phyloP scores from a whole-genome alignment of 2,797 vertebrate genomes.

The Lycodopsis pacificus region DNA sequence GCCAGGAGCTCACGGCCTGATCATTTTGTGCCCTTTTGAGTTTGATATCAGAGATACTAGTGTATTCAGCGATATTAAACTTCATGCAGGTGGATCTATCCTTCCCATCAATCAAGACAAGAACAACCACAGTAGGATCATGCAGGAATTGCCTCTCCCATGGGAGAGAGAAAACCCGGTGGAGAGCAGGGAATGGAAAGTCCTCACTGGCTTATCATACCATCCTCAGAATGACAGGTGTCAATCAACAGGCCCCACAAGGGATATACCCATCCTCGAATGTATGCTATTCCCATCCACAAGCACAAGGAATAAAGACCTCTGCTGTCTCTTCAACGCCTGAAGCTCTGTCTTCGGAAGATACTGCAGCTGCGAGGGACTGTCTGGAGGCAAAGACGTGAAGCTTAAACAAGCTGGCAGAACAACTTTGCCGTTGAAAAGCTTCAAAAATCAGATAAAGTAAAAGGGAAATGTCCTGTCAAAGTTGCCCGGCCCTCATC shows the following conservation, averaged over 20 bases:
- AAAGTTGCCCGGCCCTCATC: conserved; percentile 29
- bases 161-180: neutral
- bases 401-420: conserved; percentile 21
- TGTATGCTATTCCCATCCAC: neutral
- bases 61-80: no score
- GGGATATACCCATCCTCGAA: neutral
- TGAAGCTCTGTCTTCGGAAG: neutral
- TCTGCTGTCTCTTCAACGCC: neutral
- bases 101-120: no score
- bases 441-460: conserved; percentile 33
- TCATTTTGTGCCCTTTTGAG: no score
- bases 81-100: no score
- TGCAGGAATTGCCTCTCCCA: conserved; percentile 16
- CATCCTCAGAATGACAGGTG: conserved; percentile 9
- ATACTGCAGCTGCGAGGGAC: conserved; percentile 3
- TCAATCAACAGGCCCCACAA: conserved; percentile 25
- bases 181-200: neutral
- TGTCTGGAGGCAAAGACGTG: conserved; percentile 11
- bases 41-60: no score
- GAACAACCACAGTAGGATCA: no score
- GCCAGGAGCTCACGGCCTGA: conserved; percentile 35
- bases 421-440: conserved; percentile 28
- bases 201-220: conserved; percentile 4
- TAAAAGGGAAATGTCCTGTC: conserved; percentile 42
- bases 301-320: conserved; percentile 18